phyloP scores from a whole-genome alignment of 2,888 invertebrate species.

The Lochmaea capreae region DNA sequence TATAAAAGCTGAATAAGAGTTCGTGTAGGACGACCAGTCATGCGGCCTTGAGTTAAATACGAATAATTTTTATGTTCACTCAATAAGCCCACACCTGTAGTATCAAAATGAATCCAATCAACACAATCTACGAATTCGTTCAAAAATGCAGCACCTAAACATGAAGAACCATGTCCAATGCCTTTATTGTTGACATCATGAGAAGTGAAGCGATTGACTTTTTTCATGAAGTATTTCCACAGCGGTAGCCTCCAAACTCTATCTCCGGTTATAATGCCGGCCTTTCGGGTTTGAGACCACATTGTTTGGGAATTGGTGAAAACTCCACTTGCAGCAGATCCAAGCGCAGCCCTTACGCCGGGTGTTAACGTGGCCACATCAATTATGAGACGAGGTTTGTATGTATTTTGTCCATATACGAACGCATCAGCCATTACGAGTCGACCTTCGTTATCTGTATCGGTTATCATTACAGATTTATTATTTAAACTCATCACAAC shows the following conservation, averaged over 20 bases:
- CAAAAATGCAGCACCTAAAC: slow-evolving; percentile 63
- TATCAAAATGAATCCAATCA: slow-evolving; percentile 74
- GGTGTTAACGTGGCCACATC: slow-evolving; percentile 79
- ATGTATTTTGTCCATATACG: slow-evolving; percentile 64
- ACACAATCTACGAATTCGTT: slow-evolving; percentile 69
- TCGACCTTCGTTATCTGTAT: slow-evolving; percentile 71
- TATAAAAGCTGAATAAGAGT: slow-evolving; percentile 66
- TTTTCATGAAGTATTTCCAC: slow-evolving; percentile 68
- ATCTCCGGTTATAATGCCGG: slow-evolving; percentile 70
- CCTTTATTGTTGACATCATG: slow-evolving; percentile 64
- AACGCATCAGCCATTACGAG: slow-evolving; percentile 62
- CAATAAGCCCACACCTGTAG: slow-evolving; percentile 70
- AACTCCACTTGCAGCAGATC: slow-evolving; percentile 69
- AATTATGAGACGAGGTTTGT: slow-evolving; percentile 73
- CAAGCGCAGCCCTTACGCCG: slow-evolving; percentile 68
- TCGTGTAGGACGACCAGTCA: slow-evolving; percentile 68
- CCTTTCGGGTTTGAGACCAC: slow-evolving; percentile 68
- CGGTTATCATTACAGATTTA: slow-evolving; percentile 72
- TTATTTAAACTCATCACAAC: slow-evolving; percentile 68
- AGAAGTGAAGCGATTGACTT: slow-evolving; percentile 63
- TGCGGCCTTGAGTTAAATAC: slow-evolving; percentile 68
- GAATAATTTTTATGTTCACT: slow-evolving; percentile 68
- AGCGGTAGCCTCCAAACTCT: slow-evolving; percentile 74
- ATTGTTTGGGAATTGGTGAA: slow-evolving; percentile 68
- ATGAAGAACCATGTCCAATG: slow-evolving; percentile 60